A percentile compares a stretch with the other conserved stretches of the same genome.
phyloP scores from a whole-genome alignment of 2,888 invertebrate species.

The Bimastos eiseni region DNA sequence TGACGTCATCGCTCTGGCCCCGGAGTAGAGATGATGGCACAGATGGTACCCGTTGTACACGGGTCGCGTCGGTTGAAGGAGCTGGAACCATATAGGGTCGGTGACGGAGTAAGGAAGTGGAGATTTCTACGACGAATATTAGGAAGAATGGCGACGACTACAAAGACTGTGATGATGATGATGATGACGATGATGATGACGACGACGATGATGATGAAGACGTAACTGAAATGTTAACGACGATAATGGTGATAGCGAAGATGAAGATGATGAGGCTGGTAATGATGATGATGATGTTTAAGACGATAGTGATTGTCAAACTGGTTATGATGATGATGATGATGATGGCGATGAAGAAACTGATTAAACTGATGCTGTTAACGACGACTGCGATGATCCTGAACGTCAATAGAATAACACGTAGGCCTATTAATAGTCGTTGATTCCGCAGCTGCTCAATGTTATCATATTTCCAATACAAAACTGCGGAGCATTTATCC shows the following conservation, averaged over 20 bases:
- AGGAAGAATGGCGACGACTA: neutral
- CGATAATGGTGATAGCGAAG: conserved; percentile 28
- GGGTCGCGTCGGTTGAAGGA: neutral
- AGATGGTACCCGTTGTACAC: neutral
- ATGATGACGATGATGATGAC: conserved; percentile 31
- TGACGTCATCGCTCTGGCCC: neutral
- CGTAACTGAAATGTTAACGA: too few relatives aligned
- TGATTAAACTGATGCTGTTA: too few relatives aligned
- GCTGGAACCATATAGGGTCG: too few relatives aligned
- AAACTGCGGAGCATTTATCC: too few relatives aligned
- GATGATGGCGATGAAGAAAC: neutral
- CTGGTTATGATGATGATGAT: neutral
- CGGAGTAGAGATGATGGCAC: neutral
- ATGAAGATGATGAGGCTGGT: conserved; percentile 17
- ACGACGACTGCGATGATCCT: too few relatives aligned
- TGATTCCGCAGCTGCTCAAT: too few relatives aligned
- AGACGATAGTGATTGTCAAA: neutral
- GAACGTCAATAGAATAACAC: too few relatives aligned
- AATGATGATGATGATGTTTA: conserved; percentile 25
- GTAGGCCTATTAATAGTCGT: too few relatives aligned
- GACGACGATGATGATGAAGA: conserved; percentile 31
- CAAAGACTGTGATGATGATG: conserved; percentile 24
- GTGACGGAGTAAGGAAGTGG: neutral
- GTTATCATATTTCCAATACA: too few relatives aligned
- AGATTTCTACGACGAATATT: neutral